These are phyloP conservation scores for Takifugu bimaculatus DNA, from an alignment of 2,113 vertebrate species.

Conservation along the genomic window DNA sequence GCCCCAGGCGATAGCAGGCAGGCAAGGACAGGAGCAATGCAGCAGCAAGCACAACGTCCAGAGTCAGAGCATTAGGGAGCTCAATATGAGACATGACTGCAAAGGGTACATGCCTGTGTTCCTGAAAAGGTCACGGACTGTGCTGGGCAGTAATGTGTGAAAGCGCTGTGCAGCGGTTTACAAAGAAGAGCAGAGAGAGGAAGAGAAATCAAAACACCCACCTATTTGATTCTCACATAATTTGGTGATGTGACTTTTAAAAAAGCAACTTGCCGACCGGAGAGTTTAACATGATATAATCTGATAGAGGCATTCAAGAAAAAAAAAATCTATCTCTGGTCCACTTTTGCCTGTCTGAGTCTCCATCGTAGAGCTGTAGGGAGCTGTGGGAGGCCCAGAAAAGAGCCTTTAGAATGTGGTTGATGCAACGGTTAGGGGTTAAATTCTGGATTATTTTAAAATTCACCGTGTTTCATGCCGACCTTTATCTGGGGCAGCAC, in stretches of 20 bases:
- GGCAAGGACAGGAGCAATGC: slow-evolving; percentile 59
- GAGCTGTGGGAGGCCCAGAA: neutral
- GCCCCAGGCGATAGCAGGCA: slow-evolving; percentile 60
- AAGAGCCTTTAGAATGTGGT: neutral
- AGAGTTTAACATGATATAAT: too few relatives aligned
- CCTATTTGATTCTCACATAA: too few relatives aligned
- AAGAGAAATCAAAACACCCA: slow-evolving; percentile 5
- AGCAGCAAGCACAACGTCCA: slow-evolving; percentile 57
- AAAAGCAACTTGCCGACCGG: too few relatives aligned
- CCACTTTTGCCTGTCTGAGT: too few relatives aligned
- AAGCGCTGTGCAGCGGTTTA: slow-evolving; percentile 60
- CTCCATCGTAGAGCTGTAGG: too few relatives aligned
- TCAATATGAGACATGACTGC: slow-evolving; percentile 77
- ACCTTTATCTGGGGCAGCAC: neutral
- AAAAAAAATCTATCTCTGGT: too few relatives aligned
- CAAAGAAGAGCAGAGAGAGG: neutral
- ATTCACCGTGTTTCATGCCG: neutral
- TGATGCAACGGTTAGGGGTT: neutral
- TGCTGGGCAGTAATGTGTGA: slow-evolving; percentile 74
- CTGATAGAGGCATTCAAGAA: too few relatives aligned
- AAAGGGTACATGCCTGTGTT: slow-evolving; percentile 66
- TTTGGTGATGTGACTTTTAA: too few relatives aligned
- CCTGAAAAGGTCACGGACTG: slow-evolving; percentile 75
- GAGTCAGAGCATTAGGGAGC: slow-evolving; percentile 67
- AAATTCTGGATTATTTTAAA: neutral